A percentile compares a stretch with the other conserved stretches of the same genome.
phyloP scores from a whole-genome alignment of 2,113 vertebrate genomes.

The Clarias batrachus region DNA sequence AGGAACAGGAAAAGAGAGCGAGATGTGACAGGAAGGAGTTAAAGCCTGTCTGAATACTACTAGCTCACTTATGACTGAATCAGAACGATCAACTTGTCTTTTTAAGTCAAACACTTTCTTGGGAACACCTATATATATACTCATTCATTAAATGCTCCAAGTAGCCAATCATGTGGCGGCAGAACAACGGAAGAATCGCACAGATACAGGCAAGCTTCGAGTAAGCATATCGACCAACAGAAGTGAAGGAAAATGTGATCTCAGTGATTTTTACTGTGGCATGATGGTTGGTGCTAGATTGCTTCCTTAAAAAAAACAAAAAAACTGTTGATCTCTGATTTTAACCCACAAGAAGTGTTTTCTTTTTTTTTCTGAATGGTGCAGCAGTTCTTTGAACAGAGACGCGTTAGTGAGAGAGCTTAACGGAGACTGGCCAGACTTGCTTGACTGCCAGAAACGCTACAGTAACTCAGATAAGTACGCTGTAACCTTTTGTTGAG shows the following conservation, averaged over 20 bases:
- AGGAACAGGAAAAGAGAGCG: background rate
- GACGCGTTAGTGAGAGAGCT: background rate
- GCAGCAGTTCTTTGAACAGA: background rate
- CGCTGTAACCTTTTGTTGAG: background rate
- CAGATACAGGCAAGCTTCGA: background rate
- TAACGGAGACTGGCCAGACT: background rate
- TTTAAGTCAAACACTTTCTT: background rate
- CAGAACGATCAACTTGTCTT: background rate
- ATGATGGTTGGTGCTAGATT: background rate
- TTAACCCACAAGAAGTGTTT: background rate
- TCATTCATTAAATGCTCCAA: background rate
- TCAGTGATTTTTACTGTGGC: background rate
- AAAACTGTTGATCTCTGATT: background rate
- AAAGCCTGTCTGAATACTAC: background rate
- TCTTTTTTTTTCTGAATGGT: background rate
- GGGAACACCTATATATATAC: background rate
- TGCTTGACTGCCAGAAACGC: background rate
- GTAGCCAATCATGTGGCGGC: background rate
- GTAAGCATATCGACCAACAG: background rate
- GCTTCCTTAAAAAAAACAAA: too few relatives aligned
- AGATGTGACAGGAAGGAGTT: conserved; percentile 24
- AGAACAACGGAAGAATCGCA: background rate
- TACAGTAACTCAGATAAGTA: background rate
- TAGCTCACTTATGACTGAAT: background rate
- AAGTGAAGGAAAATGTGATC: background rate